Base-by-base conservation (phyloP, 2,888 invertebrate genomes). In the Bursaphelenchus okinawaensis region DNA sequence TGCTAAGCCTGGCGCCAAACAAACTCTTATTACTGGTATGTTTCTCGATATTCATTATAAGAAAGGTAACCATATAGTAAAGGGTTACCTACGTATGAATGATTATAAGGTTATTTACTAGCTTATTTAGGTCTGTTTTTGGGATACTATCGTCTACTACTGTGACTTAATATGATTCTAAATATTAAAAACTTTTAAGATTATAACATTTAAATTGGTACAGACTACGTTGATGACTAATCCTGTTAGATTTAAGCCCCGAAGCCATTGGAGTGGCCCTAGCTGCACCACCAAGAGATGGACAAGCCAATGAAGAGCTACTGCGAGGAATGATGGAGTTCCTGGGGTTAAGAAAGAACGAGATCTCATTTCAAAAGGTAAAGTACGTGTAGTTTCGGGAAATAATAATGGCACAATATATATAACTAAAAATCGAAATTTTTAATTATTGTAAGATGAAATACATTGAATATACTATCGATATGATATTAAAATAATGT, bases 231-330 rank as follows among this genome's bases (percentile, higher is more conserved):
- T n/a, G n/a, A n/a, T n/a, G n/a, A n/a, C n/a, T n/a, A n/a, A n/a
- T n/a, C n/a, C n/a, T n/a, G n/a, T n/a, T 27, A 77, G 77, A 74
- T 54, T 66, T 77, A 7, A 69, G 71, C 26, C 71, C 68, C 22
- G 82, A 83, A 1, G 89, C 90, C 78, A 86, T 91, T 26, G 88
- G 88, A n/a, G 86, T 90, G 16, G 89, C 90, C 81, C 90, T 91
- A 70, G 88, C 88, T 66, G 90, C 90, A 0, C 90, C 90, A n/a
- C 90, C 91, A 0, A 87, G 88, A 4, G 90, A 91, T 78, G 90
- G 91, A 3, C 89, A 90, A 84, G 90, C 91, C 12, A 91, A 91
- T 78, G 86, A 88, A 40, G 90, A 90, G 81, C 85, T 91, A 8
- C 85, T 90, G 0, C 89, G 89, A 82, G 90, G 87, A 78, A 83